Evolutionary conservation across 2,888 invertebrate species (phyloP).

Genomic region (Chloromyia formosa): DNA sequence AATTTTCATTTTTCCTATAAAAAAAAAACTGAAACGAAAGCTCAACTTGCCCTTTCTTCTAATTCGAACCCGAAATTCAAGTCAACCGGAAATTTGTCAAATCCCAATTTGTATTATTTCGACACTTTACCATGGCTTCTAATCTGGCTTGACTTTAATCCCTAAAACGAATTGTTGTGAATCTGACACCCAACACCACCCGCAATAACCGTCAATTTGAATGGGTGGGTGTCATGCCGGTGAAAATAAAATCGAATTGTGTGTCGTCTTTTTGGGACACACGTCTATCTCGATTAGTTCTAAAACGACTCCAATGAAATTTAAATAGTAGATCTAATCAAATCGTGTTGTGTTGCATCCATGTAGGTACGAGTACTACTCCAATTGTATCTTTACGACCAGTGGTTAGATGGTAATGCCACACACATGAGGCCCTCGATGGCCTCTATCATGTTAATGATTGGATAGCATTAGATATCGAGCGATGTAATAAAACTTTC

Average conservation of each 20-base stretch:
- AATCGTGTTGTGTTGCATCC: neutral
- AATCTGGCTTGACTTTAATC: neutral
- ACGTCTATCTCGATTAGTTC: slow-evolving; percentile 20
- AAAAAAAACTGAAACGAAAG: too few relatives aligned
- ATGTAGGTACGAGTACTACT: too few relatives aligned
- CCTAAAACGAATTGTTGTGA: neutral
- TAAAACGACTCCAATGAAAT: neutral
- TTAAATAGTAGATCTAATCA: slow-evolving; percentile 22
- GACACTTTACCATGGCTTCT: neutral
- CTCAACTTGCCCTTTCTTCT: too few relatives aligned
- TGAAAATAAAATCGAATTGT: slow-evolving; percentile 1
- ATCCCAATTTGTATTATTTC: slow-evolving; percentile 5
- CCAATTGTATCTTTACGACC: too few relatives aligned
- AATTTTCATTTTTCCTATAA: too few relatives aligned
- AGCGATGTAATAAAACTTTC: slow-evolving; percentile 27
- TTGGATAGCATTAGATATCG: neutral
- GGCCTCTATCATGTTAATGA: slow-evolving; percentile 6
- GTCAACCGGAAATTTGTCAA: neutral
- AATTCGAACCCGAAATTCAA: neutral
- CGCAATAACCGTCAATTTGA: neutral
- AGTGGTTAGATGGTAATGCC: neutral
- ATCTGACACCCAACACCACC: neutral
- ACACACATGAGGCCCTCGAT: neutral
- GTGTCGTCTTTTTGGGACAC: slow-evolving; percentile 2
- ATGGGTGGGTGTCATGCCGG: neutral